A percentile compares a stretch with the other conserved stretches of the same genome.
These are phyloP conservation scores for Danaus melanippus DNA, from an alignment of 1,140 invertebrate species.

Conservation along the genomic window DNA sequence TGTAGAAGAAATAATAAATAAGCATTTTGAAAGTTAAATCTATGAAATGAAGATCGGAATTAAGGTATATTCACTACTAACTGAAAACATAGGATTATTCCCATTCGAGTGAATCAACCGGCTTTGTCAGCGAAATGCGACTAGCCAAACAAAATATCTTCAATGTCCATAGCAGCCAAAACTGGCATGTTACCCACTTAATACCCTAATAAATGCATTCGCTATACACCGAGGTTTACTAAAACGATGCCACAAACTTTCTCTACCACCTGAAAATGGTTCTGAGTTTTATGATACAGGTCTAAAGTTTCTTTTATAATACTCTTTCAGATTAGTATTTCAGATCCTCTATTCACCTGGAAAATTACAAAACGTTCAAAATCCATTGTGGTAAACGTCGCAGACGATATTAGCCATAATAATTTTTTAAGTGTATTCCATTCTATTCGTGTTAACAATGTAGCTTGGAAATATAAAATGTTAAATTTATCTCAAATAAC, in stretches of 20 bases:
- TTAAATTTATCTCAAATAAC: too few relatives aligned
- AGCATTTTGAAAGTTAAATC: too few relatives aligned
- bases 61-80: constrained; percentile 16
- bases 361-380: constrained; percentile 27
- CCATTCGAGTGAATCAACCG: constrained; percentile 18
- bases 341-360: constrained; percentile 17
- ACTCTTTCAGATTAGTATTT: constrained; percentile 11
- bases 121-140: constrained; percentile 25
- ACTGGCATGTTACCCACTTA: constrained; percentile 26
- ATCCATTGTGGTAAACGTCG: constrained; percentile 23
- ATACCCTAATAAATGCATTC: constrained; percentile 26
- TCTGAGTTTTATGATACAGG: not conserved
- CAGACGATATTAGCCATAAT: constrained; percentile 23
- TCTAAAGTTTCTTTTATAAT: not conserved
- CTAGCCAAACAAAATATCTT: constrained; percentile 21
- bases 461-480: too few relatives aligned
- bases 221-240: constrained; percentile 14
- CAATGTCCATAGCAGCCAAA: constrained; percentile 18
- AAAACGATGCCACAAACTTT: constrained; percentile 6
- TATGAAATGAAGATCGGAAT: not conserved
- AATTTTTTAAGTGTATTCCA: not conserved
- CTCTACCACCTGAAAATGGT: not conserved
- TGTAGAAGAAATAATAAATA: too few relatives aligned
- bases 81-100: constrained; percentile 20
- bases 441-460: too few relatives aligned